Evolutionary conservation across 2,797 vertebrate species (phyloP).

Genomic region (Kryptopterus vitreolus): DNA sequence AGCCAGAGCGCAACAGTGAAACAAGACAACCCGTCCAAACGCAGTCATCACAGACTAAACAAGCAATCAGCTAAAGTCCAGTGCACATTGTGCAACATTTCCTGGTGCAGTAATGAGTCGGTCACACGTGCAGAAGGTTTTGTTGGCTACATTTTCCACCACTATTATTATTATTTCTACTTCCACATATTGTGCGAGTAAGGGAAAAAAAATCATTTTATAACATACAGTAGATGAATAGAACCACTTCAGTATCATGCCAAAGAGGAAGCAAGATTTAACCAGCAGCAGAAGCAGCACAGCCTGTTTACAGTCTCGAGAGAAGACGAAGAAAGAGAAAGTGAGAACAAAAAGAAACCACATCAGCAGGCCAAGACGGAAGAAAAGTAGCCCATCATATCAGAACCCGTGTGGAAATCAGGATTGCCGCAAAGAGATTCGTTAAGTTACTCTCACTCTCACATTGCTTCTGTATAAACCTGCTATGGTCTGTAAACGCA

Average conservation of each 20-base stretch:
- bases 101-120: constrained; percentile 36
- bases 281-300: not conserved
- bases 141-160: constrained; percentile 2
- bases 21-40: constrained; percentile 1
- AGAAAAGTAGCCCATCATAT: constrained; percentile 1
- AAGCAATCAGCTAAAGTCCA: constrained; percentile 18
- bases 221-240: not conserved
- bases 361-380: not conserved
- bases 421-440: not conserved
- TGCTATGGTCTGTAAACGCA: not conserved
- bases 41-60: constrained; percentile 15
- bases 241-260: not conserved
- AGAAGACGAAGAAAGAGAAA: not conserved
- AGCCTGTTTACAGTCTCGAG: not conserved
- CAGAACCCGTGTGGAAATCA: not conserved
- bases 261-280: constrained; percentile 14
- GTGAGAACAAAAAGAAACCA: not conserved
- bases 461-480: not conserved
- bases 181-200: not conserved
- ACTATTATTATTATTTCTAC: not conserved
- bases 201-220: not conserved
- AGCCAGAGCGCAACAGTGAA: not conserved
- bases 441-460: not conserved
- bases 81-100: constrained; percentile 38
- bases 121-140: constrained; percentile 19